Conservation (phyloP, 2,113 vertebrate species). For the Gobio gobio region DNA sequence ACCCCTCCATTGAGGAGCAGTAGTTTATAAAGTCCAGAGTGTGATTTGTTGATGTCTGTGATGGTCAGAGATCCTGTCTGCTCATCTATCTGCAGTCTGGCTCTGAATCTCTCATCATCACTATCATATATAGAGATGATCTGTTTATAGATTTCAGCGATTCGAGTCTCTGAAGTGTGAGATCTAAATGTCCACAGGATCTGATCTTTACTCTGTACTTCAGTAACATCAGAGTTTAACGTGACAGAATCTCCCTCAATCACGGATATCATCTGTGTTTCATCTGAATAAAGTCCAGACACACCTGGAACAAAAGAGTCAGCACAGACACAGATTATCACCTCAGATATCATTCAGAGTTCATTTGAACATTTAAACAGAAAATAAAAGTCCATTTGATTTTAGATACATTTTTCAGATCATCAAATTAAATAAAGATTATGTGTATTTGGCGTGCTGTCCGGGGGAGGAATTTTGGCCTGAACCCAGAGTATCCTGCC, state of each 20-base stretch:
- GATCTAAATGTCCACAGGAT: not conserved
- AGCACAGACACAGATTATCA: not conserved
- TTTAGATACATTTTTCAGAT: too few species aligned
- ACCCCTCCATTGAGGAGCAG: accelerated
- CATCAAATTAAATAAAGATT: too few species aligned
- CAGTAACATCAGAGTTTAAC: not conserved
- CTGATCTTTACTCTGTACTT: not conserved
- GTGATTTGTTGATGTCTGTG: not conserved
- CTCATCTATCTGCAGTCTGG: not conserved
- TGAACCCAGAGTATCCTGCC: too few species aligned
- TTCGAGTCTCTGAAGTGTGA: not conserved
- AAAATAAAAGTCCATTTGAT: too few species aligned
- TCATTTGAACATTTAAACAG: too few species aligned
- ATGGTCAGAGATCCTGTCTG: slow-evolving; percentile 6
- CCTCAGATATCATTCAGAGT: not conserved
- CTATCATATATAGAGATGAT: not conserved
- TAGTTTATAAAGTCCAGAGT: slow-evolving; percentile 7
- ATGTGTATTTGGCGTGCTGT: too few species aligned
- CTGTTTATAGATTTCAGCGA: not conserved
- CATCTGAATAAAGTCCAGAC: not conserved
- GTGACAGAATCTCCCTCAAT: not conserved
- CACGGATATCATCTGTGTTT: not conserved
- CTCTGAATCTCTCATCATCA: not conserved
- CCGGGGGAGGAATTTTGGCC: too few species aligned
- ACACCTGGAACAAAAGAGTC: not conserved